Conservation (phyloP, 2,797 vertebrate genomes). For the Catamblyrhynchus diadema region DNA sequence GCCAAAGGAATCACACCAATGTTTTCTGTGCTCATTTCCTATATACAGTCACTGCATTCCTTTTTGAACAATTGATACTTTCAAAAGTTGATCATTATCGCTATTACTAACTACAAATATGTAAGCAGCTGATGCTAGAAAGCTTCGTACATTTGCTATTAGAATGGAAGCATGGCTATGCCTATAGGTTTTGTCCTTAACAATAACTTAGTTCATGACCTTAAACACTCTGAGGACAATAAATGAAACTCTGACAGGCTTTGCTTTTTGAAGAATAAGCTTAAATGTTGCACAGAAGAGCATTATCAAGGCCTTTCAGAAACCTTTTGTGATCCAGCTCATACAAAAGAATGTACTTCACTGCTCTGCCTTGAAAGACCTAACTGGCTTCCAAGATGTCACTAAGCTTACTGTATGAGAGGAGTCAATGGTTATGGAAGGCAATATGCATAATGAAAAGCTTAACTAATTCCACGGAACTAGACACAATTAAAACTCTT, state of each 20-base stretch:
- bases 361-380: constrained; percentile 58
- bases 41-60: neutral
- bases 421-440: constrained; percentile 60
- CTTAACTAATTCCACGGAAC: constrained; percentile 77
- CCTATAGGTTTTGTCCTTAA: constrained; percentile 28
- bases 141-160: neutral
- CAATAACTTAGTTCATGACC: neutral
- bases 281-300: constrained; percentile 37
- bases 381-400: constrained; percentile 78
- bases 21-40: neutral
- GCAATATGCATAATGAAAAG: constrained; percentile 63
- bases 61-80: neutral
- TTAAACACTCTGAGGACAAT: neutral
- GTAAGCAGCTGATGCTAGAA: neutral
- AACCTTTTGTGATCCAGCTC: constrained; percentile 51
- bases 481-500: constrained; percentile 78
- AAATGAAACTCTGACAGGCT: constrained; percentile 4
- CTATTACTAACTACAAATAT: neutral
- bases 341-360: constrained; percentile 67
- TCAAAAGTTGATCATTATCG: neutral
- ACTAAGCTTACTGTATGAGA: constrained; percentile 64
- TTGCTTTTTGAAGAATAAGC: constrained; percentile 24
- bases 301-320: constrained; percentile 50
- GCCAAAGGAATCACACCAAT: neutral
- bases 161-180: neutral